A percentile compares a stretch with the other conserved stretches of the same genome.
Conservation (phyloP, 2,113 vertebrate genomes). For the Toxostoma redivivum region DNA sequence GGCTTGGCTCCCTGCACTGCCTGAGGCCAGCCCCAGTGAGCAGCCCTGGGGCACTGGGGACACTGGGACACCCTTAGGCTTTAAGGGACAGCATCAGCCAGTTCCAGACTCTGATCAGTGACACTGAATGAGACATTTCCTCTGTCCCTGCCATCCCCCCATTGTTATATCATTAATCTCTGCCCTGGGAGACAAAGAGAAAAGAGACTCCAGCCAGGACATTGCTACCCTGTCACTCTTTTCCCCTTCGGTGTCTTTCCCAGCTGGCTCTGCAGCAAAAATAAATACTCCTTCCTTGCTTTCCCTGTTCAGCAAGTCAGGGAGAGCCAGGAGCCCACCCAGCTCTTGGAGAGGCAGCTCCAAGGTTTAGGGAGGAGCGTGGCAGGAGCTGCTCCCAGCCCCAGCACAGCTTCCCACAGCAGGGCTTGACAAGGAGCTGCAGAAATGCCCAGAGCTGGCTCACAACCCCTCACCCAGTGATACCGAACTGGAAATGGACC, state of each 20-base stretch:
- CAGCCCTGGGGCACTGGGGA: not conserved
- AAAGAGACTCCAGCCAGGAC: not conserved
- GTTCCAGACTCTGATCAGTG: not conserved
- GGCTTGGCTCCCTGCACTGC: not conserved
- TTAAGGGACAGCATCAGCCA: not conserved
- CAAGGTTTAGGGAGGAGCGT: rapidly evolving
- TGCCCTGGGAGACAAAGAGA: not conserved
- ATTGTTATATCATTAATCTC: rapidly evolving
- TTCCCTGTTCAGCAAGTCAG: not conserved
- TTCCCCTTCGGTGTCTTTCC: not conserved
- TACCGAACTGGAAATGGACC: not conserved
- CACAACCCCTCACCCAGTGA: not conserved
- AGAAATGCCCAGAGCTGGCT: not conserved
- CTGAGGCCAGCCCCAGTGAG: rapidly evolving
- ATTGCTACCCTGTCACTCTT: not conserved
- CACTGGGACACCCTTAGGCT: rapidly evolving
- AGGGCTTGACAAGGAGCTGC: not conserved
- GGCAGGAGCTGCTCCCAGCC: not conserved
- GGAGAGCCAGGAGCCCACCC: not conserved
- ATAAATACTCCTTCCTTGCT: not conserved
- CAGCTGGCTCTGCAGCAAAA: not conserved
- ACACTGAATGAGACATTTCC: not conserved
- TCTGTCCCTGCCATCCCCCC: not conserved
- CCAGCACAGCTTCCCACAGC: not conserved
- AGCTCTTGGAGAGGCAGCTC: not conserved